Evolutionary conservation across 1,140 invertebrate species (phyloP).

Genomic region (Trichonephila inaurata): DNA sequence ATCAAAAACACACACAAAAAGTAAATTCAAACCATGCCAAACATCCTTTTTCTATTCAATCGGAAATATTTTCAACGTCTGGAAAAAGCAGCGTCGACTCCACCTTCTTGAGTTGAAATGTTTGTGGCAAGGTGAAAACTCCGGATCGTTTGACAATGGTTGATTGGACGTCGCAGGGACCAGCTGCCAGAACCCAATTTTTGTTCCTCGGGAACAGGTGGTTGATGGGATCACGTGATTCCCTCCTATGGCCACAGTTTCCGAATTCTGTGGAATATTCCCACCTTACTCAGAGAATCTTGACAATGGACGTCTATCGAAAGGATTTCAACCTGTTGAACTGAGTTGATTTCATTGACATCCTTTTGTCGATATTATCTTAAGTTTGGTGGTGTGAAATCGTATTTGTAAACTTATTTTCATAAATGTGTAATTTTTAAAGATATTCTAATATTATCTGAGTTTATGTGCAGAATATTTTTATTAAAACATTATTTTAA

Average conservation of each 20-base stretch:
- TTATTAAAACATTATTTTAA: too few species aligned
- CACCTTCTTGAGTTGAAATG: conserved; percentile 16
- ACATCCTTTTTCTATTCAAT: too few species aligned
- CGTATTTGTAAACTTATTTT: too few species aligned
- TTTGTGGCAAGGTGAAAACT: background rate
- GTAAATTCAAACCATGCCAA: too few species aligned
- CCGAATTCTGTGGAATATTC: conserved; percentile 18
- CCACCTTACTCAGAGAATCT: conserved; percentile 5
- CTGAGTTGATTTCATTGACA: too few species aligned
- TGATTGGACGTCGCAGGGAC: background rate
- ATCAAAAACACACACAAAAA: too few species aligned
- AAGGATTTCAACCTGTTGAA: too few species aligned
- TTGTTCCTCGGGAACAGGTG: conserved; percentile 10
- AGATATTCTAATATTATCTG: too few species aligned
- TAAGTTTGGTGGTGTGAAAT: too few species aligned
- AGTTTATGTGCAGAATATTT: too few species aligned
- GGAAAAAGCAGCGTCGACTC: background rate
- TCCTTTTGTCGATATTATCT: too few species aligned
- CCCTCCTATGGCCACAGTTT: background rate
- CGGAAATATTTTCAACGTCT: background rate
- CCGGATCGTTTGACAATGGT: background rate
- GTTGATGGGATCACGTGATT: conserved; percentile 10
- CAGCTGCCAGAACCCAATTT: conserved; percentile 21
- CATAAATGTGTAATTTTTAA: too few species aligned
- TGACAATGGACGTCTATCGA: background rate